phyloP scores from a whole-genome alignment of 2,797 vertebrate genomes.

The Graptemys geographica region DNA sequence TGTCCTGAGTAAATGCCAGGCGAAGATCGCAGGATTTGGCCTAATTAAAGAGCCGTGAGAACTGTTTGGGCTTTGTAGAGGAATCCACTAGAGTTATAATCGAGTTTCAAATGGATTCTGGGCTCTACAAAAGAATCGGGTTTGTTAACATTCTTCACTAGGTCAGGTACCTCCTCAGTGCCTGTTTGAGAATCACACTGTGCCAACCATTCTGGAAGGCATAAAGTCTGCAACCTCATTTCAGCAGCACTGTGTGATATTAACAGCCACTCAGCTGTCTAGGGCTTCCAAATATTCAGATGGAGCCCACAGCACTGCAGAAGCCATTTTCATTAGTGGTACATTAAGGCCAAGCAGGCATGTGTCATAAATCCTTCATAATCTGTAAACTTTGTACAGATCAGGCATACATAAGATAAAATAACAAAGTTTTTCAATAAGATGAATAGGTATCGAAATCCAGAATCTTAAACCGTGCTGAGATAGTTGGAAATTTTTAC shows the following conservation, averaged over 20 bases:
- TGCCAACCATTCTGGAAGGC: not conserved
- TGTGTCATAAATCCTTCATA: not conserved
- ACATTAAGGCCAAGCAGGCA: not conserved
- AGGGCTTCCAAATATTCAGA: not conserved
- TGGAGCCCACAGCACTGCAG: not conserved
- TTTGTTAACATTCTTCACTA: accelerated
- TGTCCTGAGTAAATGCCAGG: not conserved
- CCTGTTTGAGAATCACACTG: not conserved
- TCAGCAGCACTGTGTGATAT: not conserved
- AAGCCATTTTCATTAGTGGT: accelerated
- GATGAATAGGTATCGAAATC: not conserved
- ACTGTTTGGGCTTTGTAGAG: not conserved
- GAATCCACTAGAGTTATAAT: not conserved
- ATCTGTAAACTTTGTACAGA: accelerated
- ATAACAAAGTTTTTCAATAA: not conserved
- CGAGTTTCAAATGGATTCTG: accelerated
- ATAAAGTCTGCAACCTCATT: not conserved
- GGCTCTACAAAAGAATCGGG: not conserved
- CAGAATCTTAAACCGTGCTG: not conserved
- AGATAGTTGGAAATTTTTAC: not conserved
- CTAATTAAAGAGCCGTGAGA: not conserved
- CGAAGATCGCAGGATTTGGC: not conserved
- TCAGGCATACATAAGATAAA: not conserved
- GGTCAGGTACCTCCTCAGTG: not conserved
- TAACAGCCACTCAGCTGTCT: not conserved